A percentile compares a stretch with the other conserved stretches of the same genome.
phyloP scores from a whole-genome alignment of 2,797 vertebrate species.

The Sarcophilus harrisii region DNA sequence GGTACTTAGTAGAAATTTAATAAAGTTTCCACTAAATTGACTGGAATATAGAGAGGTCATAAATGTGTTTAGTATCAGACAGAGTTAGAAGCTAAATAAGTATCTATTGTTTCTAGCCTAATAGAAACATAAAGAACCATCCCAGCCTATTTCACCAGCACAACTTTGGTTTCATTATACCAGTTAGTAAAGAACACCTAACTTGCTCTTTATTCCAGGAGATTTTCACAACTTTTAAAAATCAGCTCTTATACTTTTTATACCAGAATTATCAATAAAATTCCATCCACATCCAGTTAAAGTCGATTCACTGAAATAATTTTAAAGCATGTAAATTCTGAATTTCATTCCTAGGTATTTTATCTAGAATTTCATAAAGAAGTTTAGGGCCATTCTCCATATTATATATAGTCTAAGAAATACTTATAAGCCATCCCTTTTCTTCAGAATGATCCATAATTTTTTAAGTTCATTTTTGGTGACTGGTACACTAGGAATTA shows the following conservation, averaged over 20 bases:
- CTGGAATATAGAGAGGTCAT: neutral
- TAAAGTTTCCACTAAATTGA: neutral
- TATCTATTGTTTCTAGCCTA: neutral
- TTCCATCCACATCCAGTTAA: neutral
- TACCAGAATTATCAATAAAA: neutral
- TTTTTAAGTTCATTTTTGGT: slow-evolving; percentile 24
- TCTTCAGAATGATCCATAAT: slow-evolving; percentile 7
- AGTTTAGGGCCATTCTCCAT: slow-evolving; percentile 17
- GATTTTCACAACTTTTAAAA: neutral
- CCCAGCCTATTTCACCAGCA: neutral
- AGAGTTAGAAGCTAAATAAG: neutral
- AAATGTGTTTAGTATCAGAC: neutral
- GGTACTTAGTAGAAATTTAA: neutral
- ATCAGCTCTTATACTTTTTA: neutral
- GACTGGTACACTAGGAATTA: slow-evolving; percentile 5
- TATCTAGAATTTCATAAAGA: slow-evolving; percentile 3
- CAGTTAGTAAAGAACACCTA: neutral
- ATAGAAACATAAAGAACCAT: neutral
- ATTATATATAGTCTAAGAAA: neutral
- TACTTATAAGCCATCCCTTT: slow-evolving; percentile 6
- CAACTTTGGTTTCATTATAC: neutral
- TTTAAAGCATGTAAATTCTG: neutral
- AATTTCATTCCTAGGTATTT: neutral
- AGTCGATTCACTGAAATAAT: neutral
- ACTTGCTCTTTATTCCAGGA: neutral